These are phyloP conservation scores for Camelus bactrianus DNA, from an alignment of 2,113 vertebrate species.

Conservation along the genomic window DNA sequence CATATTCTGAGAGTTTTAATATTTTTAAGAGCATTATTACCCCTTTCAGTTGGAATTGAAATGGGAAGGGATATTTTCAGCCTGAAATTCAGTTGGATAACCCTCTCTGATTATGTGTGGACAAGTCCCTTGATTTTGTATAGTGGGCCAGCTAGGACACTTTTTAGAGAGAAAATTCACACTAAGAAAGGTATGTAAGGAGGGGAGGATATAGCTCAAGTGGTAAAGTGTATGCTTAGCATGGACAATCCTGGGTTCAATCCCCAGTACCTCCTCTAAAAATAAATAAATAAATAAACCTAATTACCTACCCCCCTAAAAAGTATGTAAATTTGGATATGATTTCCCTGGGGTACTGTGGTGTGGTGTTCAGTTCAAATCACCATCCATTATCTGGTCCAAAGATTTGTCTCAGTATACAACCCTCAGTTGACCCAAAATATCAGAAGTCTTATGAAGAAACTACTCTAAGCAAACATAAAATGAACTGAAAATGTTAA, in stretches of 20 bases:
- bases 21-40: conserved; percentile 42
- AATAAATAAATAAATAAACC: no score
- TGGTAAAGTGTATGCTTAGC: no score
- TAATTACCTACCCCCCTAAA: not conserved
- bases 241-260: no score
- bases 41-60: conserved; percentile 5
- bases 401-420: not conserved
- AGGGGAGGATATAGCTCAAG: no score
- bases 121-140: conserved; percentile 42
- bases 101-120: conserved; percentile 16
- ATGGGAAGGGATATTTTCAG: not conserved
- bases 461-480: conserved; percentile 13
- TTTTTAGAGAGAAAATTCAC: conserved; percentile 36
- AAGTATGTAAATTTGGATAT: not conserved
- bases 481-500: conserved; percentile 58
- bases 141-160: not conserved
- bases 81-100: not conserved
- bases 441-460: not conserved
- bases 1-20: not conserved
- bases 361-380: not conserved
- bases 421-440: not conserved
- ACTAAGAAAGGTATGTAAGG: not conserved
- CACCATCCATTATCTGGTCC: not conserved
- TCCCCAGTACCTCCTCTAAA: no score
- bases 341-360: conserved; percentile 14